A percentile compares a stretch with the other conserved stretches of the same genome.
These are phyloP conservation scores for Coelopa frigida DNA, from an alignment of 1,140 invertebrate species.

Conservation along the genomic window DNA sequence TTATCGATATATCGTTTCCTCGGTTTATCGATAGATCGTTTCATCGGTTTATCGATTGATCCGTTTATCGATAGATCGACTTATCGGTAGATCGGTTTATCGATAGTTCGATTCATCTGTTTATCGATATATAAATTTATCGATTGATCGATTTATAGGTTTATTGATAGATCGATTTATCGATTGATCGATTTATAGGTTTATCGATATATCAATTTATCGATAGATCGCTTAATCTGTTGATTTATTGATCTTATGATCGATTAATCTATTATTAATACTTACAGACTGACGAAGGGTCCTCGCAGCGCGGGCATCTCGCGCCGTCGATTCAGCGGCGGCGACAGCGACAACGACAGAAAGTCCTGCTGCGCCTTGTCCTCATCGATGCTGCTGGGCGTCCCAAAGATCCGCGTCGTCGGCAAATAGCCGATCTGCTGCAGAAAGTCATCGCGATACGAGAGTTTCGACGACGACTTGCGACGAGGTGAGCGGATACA, in stretches of 20 bases:
- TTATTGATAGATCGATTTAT: no score
- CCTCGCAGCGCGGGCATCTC: slow-evolving; percentile 46
- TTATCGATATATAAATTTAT: no score
- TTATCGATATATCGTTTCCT: no score
- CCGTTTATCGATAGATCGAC: background rate
- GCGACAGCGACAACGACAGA: slow-evolving; percentile 46
- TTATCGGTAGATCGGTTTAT: background rate
- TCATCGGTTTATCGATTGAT: background rate
- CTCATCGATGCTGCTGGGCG: slow-evolving; percentile 41
- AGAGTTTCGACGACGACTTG: slow-evolving; percentile 41
- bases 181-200: no score
- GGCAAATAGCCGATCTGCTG: slow-evolving; percentile 44
- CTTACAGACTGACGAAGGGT: slow-evolving; percentile 46
- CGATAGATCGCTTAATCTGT: no score
- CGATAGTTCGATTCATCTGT: background rate
- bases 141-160: no score
- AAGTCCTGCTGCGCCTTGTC: slow-evolving; percentile 43
- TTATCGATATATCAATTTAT: no score
- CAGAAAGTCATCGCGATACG: slow-evolving; percentile 40
- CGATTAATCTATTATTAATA: slow-evolving; percentile 18
- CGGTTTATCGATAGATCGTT: no score
- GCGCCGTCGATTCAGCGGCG: slow-evolving; percentile 44
- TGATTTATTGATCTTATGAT: no score
- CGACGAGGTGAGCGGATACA: slow-evolving; percentile 31
- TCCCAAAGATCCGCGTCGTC: slow-evolving; percentile 41